Base-by-base conservation (phyloP, 2,113 vertebrate species). In the Notothenia coriiceps region DNA sequence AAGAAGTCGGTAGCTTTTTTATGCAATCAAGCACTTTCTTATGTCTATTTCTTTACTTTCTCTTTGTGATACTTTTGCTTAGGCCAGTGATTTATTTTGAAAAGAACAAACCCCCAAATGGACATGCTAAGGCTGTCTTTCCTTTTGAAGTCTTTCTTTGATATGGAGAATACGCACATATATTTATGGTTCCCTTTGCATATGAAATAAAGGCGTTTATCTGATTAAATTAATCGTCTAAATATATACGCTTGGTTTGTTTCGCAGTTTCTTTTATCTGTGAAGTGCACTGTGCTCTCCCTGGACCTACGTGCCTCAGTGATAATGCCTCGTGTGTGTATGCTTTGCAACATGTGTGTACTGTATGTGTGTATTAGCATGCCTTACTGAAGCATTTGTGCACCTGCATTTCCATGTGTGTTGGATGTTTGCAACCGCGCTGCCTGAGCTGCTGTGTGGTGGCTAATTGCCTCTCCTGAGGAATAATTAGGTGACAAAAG, bases 401-500 rank as follows among this genome's bases (percentile, higher is more conserved):
- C 70, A 3, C 44, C 55, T 80, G 77, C 14, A 10, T 74, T 20
- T 68, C 74, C 1, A 57, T 62, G 54, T 57, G 33, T 77, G 70
- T 77, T 47, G 69, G 11, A 62, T 74, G 85, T 84, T 93, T 90
- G 51, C 75, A 46, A 65, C 85, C 81, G 84, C 15, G 79, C 71
- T 74, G 50, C 18, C 57, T 25, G 43, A 68, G 86, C 88, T 84
- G 76, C 18, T 79, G 72, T 33, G 49, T 71, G 91, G 89, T 92
- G 86, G 77, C 73, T 95, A 95, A 95, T 96, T 94, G 89, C 73
- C 60, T 95, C 90, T 92, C 89, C 93, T 80, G 87, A 94, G 86
- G 60, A 95, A 92, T 86, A 92, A 92, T 94, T 94, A 92, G 33
- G 74, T 93, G 89, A 94, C 85, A 92, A 95, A 93, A 92, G 91